A percentile compares a stretch with the other conserved stretches of the same genome.
phyloP scores from a whole-genome alignment of 2,888 invertebrate genomes.

The Griposia aprilina region DNA sequence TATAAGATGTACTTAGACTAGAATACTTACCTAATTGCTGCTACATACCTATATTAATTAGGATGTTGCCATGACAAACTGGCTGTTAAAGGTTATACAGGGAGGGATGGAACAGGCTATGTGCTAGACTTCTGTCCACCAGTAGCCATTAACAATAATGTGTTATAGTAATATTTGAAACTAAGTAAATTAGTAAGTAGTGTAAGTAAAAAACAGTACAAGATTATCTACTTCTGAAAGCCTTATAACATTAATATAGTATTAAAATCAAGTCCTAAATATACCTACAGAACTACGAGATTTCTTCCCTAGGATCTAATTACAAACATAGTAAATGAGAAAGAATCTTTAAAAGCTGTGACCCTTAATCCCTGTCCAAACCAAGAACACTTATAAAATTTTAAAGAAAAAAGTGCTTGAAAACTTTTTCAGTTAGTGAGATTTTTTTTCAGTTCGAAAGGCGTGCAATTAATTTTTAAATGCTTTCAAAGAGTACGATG shows the following conservation, averaged over 20 bases:
- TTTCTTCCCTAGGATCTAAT: conserved; percentile 33
- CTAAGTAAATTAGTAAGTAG: too few species aligned
- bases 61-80: too few species aligned
- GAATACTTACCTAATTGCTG: background rate
- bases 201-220: too few species aligned
- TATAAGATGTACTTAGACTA: too few species aligned
- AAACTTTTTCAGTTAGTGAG: conserved; percentile 63
- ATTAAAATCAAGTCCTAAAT: background rate
- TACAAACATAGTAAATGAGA: conserved; percentile 51
- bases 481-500: conserved; percentile 51
- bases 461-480: conserved; percentile 73
- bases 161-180: background rate
- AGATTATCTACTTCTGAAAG: background rate
- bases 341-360: conserved; percentile 38
- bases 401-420: conserved; percentile 64
- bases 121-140: too few species aligned
- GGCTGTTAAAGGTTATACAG: too few species aligned
- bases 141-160: background rate
- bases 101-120: background rate
- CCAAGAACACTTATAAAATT: conserved; percentile 66
- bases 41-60: background rate
- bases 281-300: background rate
- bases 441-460: conserved; percentile 68
- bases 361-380: conserved; percentile 49
- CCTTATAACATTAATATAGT: background rate